Evolutionary conservation across 2,888 invertebrate species (phyloP), one percentile per base, ranked within the genome.

Genomic region (Macropis europaea): DNA sequence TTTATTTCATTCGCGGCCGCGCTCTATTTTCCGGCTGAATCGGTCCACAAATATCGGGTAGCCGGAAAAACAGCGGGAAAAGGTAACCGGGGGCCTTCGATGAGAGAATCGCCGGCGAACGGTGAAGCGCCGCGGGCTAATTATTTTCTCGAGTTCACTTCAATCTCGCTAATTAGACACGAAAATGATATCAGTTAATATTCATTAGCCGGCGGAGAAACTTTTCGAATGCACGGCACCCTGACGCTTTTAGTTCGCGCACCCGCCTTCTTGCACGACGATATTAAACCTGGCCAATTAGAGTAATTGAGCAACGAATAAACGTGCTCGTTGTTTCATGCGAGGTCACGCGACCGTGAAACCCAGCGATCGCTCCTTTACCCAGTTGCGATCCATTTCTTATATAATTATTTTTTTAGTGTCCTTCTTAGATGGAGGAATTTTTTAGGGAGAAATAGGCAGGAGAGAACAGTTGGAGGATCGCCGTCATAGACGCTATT

Each of bases 281-380:
- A 48, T 50, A 63, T 64, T 61, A 70, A 59, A 61, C 47, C 38
- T 61, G 45, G 34, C 53, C 54, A 73, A 77, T 77, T 77, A 77
- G 47, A 45, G 57, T 73, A 77, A 77, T 73, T 64, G 69, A 59
- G 60, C 62, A 63, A 69, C 15, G 59, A 50, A 59, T 24, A 50
- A 67, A 59, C 62, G 59, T 30, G 62, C 48, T 38, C 45, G 42
- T 52, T 52, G 45, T 43, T 56, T 48, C 22, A 43, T 47, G 70
- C 13, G 3, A 52, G 28, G 38, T 67, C 43, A 36, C 52, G 50
- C 68, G 53, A 61, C 60, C 59, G 22, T 26, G 34, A 48, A 64
- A 50, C 32, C 42, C 34, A 15, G 0, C 42, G 43, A 17, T 43
- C 34, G 30, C 28, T 43, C 32, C 22, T 22, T 34, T 24, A 42